Base-by-base conservation (phyloP, 2,113 vertebrate genomes). In the Parotia lawesii region DNA sequence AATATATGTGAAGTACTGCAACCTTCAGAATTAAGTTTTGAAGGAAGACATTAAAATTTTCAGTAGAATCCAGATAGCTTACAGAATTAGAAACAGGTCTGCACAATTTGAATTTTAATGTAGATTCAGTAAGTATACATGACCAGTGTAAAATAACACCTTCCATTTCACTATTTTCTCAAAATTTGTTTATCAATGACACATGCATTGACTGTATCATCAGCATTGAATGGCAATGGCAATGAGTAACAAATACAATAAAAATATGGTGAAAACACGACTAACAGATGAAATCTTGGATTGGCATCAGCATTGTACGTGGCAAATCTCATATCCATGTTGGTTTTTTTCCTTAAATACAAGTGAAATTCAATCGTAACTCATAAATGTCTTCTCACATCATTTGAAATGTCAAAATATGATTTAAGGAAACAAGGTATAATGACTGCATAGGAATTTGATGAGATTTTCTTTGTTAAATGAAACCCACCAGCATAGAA, bases 91-190 rank as follows among this genome's bases (percentile, higher is more conserved):
- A 65, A 92, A 57, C 37, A 78, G 44, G 57, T 91, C 42, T 93
- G 50, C 35, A 70, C 8, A 70, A 72, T 94, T 72, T 94, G 62
- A 94, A 90, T 94, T 74, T 89, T 90, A 83, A 80, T 85, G 18
- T 92, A 89, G 35, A 75, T 93, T 93, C 61, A 94, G 76, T 20
- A 80, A 80, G 28, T 65, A 35, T 56, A 44, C 28, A 64, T 31
- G 50, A 80, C 42, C 50, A 85, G 22, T 5, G 7, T 83, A 58
- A 94, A 89, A 60, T 64, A 67, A 50, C 21, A 81, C 37, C 51
- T 91, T 40, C 22, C 17, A 54, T 88, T 96, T 94, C 33, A 56
- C 18, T 83, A 12, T 94, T 94, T 94, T 85, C 29, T 87, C 33
- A 58, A 90, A 2, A 87, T 62, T 85, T 90, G 6, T 69, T 90